A percentile compares a stretch with the other conserved stretches of the same genome.
These are phyloP conservation scores for Drosophila mojavensis DNA, from an alignment of 1,140 invertebrate genomes.

Conservation along the genomic window DNA sequence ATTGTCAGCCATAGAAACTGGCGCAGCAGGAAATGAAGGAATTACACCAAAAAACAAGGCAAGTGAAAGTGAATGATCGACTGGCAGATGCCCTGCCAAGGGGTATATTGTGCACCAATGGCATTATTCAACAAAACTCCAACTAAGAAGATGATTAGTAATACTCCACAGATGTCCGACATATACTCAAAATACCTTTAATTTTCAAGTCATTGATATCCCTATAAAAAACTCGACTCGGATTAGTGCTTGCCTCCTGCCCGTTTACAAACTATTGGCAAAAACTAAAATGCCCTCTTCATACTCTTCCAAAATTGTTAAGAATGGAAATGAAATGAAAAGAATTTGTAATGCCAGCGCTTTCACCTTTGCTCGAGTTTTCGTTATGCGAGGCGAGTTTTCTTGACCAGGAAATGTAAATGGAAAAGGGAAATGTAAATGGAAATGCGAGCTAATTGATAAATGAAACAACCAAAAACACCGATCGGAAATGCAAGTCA, in stretches of 20 bases:
- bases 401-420: constrained; percentile 46
- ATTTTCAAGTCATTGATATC: no score
- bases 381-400: constrained; percentile 20
- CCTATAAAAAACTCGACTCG: no score
- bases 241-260: no score
- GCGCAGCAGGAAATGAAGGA: constrained; percentile 52
- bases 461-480: constrained; percentile 48
- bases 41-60: constrained; percentile 30
- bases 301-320: background rate
- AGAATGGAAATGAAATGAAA: constrained; percentile 14
- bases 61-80: background rate
- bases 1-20: constrained; percentile 5
- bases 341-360: constrained; percentile 59
- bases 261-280: no score
- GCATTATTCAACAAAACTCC: no score
- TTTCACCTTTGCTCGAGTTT: constrained; percentile 55
- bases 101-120: no score
- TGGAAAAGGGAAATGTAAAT: constrained; percentile 50
- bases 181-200: no score
- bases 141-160: no score
- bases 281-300: no score
- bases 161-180: no score
- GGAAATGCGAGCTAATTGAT: constrained; percentile 65
- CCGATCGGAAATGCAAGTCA: constrained; percentile 5
- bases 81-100: no score